A percentile compares a stretch with the other conserved stretches of the same genome.
phyloP scores from a whole-genome alignment of 1,140 invertebrate genomes.

The Vollenhovia emeryi region DNA sequence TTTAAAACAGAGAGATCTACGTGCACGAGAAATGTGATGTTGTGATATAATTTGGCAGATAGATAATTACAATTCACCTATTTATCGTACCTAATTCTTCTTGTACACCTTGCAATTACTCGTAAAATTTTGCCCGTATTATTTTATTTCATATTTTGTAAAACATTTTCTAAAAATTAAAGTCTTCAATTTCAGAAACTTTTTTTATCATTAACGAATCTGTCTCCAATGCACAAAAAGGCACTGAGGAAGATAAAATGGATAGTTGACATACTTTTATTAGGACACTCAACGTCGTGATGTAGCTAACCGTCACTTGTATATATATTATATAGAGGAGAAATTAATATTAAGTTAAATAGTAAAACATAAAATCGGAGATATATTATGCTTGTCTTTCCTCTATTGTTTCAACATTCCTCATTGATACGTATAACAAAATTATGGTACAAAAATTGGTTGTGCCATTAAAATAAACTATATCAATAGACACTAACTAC shows the following conservation, averaged over 20 bases:
- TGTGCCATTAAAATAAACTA: conserved; percentile 80
- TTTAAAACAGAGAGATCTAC: conserved; percentile 1
- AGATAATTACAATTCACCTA: conserved; percentile 2
- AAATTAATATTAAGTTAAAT: conserved; percentile 40
- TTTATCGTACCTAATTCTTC: conserved; percentile 6
- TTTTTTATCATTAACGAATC: conserved; percentile 5
- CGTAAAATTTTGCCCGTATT: neutral
- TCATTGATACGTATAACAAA: conserved; percentile 69
- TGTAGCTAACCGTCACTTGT: neutral
- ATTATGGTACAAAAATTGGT: conserved; percentile 78
- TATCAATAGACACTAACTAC: conserved; percentile 80
- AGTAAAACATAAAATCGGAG: conserved; percentile 31
- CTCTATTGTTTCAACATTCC: conserved; percentile 66
- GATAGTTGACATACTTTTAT: conserved; percentile 3
- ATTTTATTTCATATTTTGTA: conserved; percentile 4
- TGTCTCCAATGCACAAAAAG: conserved; percentile 13
- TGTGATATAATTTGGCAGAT: conserved; percentile 15
- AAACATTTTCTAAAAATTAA: neutral
- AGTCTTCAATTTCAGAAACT: neutral
- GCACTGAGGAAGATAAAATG: conserved; percentile 3
- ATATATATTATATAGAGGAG: conserved; percentile 1
- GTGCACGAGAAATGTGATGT: conserved; percentile 27
- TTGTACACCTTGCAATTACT: conserved; percentile 21
- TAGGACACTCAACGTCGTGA: neutral
- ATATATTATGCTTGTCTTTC: conserved; percentile 54